Conservation (phyloP, 2,888 invertebrate species). For the Carabus problematicus region DNA sequence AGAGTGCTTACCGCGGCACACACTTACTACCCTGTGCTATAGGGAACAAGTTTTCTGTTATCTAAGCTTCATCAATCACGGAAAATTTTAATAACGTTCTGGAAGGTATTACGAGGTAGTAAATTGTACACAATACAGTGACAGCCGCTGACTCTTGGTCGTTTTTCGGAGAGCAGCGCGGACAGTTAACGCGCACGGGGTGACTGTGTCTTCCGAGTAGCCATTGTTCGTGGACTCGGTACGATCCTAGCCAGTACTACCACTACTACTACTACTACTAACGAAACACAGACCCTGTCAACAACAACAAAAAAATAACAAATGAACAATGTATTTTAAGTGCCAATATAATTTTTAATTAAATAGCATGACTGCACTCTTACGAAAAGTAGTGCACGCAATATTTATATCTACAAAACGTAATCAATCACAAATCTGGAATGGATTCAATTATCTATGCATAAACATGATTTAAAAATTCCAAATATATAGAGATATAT, state of each 20-base stretch:
- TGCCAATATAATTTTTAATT: slow-evolving; percentile 41
- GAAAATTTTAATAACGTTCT: slow-evolving; percentile 60
- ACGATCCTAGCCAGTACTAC: too few species aligned
- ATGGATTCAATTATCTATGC: too few species aligned
- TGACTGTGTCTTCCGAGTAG: slow-evolving; percentile 22
- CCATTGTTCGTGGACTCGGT: slow-evolving; percentile 1
- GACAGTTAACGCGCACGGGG: slow-evolving; percentile 12
- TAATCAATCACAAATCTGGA: too few species aligned
- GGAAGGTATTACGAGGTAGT: slow-evolving; percentile 59
- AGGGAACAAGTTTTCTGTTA: slow-evolving; percentile 12
- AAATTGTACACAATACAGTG: slow-evolving; percentile 59
- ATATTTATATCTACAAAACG: too few species aligned
- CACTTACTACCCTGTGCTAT: too few species aligned
- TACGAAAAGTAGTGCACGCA: too few species aligned
- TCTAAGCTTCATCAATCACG: slow-evolving; percentile 60
- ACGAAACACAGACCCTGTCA: slow-evolving; percentile 17
- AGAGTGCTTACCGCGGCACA: too few species aligned
- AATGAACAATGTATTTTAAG: slow-evolving; percentile 42
- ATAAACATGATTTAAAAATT: too few species aligned
- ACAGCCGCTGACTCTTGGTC: slow-evolving; percentile 54
- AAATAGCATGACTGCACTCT: slow-evolving; percentile 14
- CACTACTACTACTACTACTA: too few species aligned
- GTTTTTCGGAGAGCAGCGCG: slow-evolving; percentile 49
- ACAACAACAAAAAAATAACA: slow-evolving; percentile 30
- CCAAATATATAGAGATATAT: too few species aligned